Evolutionary conservation across 2,113 vertebrate species (phyloP).

Genomic region (Tapirus terrestris): DNA sequence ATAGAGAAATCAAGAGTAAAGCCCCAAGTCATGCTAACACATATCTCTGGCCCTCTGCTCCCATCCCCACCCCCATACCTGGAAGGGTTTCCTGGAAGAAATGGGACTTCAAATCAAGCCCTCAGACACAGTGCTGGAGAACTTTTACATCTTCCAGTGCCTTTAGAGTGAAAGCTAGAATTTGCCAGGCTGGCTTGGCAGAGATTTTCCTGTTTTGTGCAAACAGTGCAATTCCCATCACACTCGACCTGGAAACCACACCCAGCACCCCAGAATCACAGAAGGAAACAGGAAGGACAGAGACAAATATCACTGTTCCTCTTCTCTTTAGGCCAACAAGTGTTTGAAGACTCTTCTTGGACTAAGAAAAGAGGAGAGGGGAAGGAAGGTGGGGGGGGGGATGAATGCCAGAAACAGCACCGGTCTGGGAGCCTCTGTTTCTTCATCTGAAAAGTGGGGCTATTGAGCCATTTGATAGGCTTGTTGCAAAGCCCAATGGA

Average conservation of each 20-base stretch:
- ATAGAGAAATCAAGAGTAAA: background rate
- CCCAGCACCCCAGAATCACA: background rate
- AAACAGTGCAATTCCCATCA: background rate
- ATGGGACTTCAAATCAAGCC: background rate
- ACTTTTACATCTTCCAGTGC: background rate
- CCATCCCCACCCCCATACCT: background rate
- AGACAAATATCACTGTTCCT: background rate
- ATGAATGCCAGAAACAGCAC: background rate
- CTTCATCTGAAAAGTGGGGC: background rate
- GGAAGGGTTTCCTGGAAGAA: background rate
- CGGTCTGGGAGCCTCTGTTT: background rate
- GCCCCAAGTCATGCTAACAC: background rate
- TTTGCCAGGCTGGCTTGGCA: background rate
- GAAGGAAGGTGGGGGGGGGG: background rate
- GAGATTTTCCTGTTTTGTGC: background rate
- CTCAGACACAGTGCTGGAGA: background rate
- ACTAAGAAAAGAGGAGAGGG: background rate
- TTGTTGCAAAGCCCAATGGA: background rate
- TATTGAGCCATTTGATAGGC: background rate
- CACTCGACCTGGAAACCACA: background rate
- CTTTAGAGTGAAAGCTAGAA: conserved; percentile 19
- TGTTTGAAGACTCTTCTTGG: background rate
- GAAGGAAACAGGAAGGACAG: background rate
- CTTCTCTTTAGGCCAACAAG: background rate
- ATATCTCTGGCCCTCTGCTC: background rate